phyloP scores from a whole-genome alignment of 2,797 vertebrate genomes.

The Brachyalestes nurse region DNA sequence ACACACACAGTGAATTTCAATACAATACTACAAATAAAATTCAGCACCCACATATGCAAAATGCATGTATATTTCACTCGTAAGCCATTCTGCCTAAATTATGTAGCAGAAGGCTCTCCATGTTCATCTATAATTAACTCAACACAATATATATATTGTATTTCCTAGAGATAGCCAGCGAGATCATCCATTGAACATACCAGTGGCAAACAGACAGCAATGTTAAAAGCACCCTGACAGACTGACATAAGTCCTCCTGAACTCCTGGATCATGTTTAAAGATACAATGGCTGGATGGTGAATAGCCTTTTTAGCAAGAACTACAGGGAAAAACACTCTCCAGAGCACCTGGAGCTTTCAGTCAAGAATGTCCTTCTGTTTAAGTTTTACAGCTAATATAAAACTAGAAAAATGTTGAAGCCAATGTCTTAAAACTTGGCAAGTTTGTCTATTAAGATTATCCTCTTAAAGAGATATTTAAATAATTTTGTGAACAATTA shows the following conservation, averaged over 20 bases:
- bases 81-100: neutral
- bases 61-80: neutral
- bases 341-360: neutral
- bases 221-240: neutral
- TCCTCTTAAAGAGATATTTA: too few relatives aligned
- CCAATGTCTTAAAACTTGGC: neutral
- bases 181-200: neutral
- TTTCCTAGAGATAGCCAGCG: neutral
- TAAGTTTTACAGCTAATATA: conserved; percentile 20
- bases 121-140: neutral
- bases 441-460: neutral
- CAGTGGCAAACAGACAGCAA: neutral
- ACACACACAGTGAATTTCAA: neutral
- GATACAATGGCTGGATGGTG: neutral
- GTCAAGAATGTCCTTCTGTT: neutral
- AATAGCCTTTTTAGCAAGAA: neutral
- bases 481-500: too few relatives aligned
- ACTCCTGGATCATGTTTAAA: neutral
- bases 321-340: conserved; percentile 40
- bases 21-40: neutral
- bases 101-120: neutral
- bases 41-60: neutral
- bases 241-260: neutral
- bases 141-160: neutral
- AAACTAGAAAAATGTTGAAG: neutral